Conservation (phyloP, 2,888 invertebrate species). For the Athripsodes cinereus region DNA sequence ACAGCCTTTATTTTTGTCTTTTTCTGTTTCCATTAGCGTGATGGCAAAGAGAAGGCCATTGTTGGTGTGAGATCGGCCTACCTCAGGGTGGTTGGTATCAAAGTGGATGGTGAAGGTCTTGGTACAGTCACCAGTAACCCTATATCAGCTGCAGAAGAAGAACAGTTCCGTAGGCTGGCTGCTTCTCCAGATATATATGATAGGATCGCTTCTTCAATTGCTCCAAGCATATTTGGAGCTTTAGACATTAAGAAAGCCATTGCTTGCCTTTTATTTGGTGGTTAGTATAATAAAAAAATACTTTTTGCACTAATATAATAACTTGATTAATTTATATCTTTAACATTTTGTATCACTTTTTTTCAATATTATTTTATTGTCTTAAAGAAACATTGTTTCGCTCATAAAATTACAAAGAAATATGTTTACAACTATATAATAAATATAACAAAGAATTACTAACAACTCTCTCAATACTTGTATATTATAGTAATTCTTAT, state of each 20-base stretch:
- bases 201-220: constrained; percentile 81
- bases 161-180: constrained; percentile 77
- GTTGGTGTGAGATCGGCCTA: constrained; percentile 94
- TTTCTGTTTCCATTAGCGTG: constrained; percentile 40
- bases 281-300: constrained; percentile 41
- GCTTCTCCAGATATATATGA: constrained; percentile 84
- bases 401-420: no score
- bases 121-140: constrained; percentile 55
- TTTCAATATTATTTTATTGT: no score
- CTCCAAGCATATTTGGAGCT: constrained; percentile 95
- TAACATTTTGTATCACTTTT: no score
- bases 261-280: constrained; percentile 91
- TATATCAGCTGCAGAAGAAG: constrained; percentile 49
- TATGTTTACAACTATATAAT: no score
- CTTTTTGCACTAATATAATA: no score
- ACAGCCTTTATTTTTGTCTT: constrained; percentile 22
- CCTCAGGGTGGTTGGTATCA: constrained; percentile 88
- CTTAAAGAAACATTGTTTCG: no score
- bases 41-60: constrained; percentile 68
- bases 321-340: no score
- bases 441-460: no score
- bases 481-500: no score
- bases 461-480: no score
- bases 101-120: constrained; percentile 74
- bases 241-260: constrained; percentile 96